A percentile compares a stretch with the other conserved stretches of the same genome.
phyloP scores from a whole-genome alignment of 2,797 vertebrate species.

The Girardinus metallicus region DNA sequence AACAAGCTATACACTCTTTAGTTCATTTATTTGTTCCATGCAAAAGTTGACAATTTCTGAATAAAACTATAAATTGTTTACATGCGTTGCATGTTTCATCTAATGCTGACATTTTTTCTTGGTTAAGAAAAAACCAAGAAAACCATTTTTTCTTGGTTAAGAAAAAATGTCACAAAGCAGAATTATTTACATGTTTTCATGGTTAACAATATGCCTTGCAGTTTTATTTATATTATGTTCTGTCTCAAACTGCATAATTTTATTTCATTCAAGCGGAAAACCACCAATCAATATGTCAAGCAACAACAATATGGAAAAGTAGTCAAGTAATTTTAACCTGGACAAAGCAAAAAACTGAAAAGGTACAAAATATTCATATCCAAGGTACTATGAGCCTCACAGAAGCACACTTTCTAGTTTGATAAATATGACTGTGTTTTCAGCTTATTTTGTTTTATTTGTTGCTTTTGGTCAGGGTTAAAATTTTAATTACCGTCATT shows the following conservation, averaged over 20 bases:
- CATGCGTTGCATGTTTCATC: background rate
- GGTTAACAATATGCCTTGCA: background rate
- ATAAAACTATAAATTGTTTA: background rate
- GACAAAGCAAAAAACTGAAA: background rate
- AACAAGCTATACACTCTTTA: background rate
- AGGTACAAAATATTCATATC: background rate
- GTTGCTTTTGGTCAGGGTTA: background rate
- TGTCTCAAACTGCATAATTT: background rate
- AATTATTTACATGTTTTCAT: background rate
- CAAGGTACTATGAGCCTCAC: background rate
- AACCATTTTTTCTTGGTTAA: too few relatives aligned
- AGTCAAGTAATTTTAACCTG: background rate
- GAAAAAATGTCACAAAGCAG: background rate
- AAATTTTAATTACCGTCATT: too few relatives aligned
- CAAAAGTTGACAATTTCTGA: background rate
- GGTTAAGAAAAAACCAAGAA: too few relatives aligned
- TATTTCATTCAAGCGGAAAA: background rate
- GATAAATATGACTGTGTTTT: background rate
- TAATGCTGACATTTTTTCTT: background rate
- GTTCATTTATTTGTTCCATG: background rate
- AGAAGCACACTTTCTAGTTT: background rate
- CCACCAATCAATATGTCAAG: background rate
- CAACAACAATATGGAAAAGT: background rate
- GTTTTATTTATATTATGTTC: background rate
- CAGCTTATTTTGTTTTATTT: background rate